Base-by-base conservation (phyloP, 2,113 vertebrate species). In the Cardinalis cardinalis region DNA sequence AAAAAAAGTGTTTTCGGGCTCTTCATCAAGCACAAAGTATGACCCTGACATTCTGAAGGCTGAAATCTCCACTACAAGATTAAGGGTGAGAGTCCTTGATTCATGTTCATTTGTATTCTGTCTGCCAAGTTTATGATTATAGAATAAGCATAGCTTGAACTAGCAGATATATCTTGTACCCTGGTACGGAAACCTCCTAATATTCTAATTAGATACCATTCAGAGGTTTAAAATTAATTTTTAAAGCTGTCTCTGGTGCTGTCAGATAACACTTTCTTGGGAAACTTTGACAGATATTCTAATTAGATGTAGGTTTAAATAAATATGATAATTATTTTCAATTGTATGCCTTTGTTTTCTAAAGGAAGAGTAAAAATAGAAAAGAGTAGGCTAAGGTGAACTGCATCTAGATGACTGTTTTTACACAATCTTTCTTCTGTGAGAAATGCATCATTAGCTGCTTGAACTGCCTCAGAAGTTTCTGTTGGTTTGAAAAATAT, bases 11-110 rank as follows among this genome's bases (percentile, higher is more conserved):
- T 98, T 98, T 95, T 98, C 98, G 81, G 97, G 98, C 70, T 98
- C 98, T 82, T 98, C 98, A n/a, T 98, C 98, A 61, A 98, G 98
- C 90, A 98, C 98, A 36, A 98, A 98, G 89, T 98, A 98, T 75
- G 98, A 98, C 82, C 98, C 98, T 65, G 98, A 98, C 92, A 98
- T 98, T 94, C 96, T 98, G 91, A 98, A 98, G 95, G 98, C 98
- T 29, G 98, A 98, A 96, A 98, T 98, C 95, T 98, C 98, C 63
- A 98, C 98, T 64, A 98, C 98, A n/a, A 97, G 97, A 96, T 96
- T 98, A 95, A 96, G 98, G 98, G 98, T 98, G 97, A 98, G 98
- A 53, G 20, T 84, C 53, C 48, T 95, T 89, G 76, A 74, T 18
- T 84, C 29, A 2, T 15, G 36, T 31, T 87, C 9, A 46, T 92